These are phyloP conservation scores for Halictus quadricinctus DNA, from an alignment of 2,888 invertebrate genomes.

Conservation along the genomic window DNA sequence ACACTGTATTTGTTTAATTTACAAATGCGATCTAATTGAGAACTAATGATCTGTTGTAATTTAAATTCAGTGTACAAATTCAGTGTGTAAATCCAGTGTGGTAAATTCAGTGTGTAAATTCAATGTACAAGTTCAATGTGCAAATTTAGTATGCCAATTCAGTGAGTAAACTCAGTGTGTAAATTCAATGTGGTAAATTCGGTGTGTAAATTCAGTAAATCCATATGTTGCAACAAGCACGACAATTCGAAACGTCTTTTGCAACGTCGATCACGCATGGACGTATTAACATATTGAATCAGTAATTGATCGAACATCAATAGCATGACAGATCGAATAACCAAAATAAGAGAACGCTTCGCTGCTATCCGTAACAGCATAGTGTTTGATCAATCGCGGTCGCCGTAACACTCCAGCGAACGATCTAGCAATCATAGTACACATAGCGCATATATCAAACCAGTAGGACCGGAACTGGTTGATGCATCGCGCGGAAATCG, in stretches of 20 bases:
- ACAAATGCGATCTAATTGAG: neutral
- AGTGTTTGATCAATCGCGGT: conserved; percentile 48
- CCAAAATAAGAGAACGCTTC: neutral
- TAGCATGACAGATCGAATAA: neutral
- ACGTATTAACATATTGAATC: neutral
- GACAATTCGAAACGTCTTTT: neutral
- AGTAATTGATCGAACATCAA: conserved; percentile 29
- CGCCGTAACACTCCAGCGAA: conserved; percentile 44
- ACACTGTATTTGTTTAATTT: neutral
- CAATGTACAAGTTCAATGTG: too few relatives aligned
- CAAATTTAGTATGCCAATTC: too few relatives aligned
- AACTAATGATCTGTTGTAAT: neutral
- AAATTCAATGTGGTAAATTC: neutral
- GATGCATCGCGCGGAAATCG: conserved; percentile 42
- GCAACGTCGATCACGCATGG: neutral
- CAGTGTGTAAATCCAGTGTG: neutral
- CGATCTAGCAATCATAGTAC: conserved; percentile 40
- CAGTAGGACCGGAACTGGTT: conserved; percentile 23
- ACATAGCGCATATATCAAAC: conserved; percentile 16
- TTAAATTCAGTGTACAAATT: neutral
- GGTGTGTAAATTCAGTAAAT: neutral
- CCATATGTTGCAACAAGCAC: neutral
- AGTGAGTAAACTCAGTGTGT: neutral
- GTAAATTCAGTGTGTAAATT: too few relatives aligned
- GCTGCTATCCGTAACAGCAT: conserved; percentile 33